Evolutionary conservation across 1,140 invertebrate species (phyloP).

Genomic region (Laupala kohalensis): DNA sequence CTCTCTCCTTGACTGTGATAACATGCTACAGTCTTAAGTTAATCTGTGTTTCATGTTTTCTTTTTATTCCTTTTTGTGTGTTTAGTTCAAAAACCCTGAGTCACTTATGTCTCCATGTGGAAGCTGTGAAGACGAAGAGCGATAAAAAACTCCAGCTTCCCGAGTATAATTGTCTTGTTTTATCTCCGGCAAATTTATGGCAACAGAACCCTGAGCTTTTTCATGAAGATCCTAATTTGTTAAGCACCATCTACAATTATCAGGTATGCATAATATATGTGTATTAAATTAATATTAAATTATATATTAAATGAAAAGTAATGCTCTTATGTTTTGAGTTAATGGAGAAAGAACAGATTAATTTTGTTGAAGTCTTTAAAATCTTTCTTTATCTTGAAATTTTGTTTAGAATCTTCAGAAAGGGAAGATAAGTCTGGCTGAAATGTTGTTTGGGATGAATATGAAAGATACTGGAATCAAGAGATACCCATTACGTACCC

Average conservation of each 20-base stretch:
- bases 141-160: constrained; percentile 43
- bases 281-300: not conserved
- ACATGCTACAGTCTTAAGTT: too few species aligned
- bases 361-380: too few species aligned
- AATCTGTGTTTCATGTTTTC: too few species aligned
- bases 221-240: constrained; percentile 58
- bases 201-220: constrained; percentile 65
- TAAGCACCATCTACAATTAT: constrained; percentile 68
- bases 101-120: constrained; percentile 77
- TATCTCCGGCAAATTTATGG: constrained; percentile 92
- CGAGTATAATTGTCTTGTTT: constrained; percentile 79
- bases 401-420: constrained; percentile 45
- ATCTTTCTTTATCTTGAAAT: too few species aligned
- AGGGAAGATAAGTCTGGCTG: constrained; percentile 68
- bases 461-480: constrained; percentile 81
- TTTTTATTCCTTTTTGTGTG: constrained; percentile 23
- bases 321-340: too few species aligned
- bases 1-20: too few species aligned
- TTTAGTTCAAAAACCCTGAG: constrained; percentile 50
- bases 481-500: constrained; percentile 63
- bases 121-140: constrained; percentile 52
- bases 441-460: constrained; percentile 84
- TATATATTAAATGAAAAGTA: too few species aligned
- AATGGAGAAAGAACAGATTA: too few species aligned
- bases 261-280: constrained; percentile 53